Evolutionary conservation across 2,888 invertebrate species (phyloP), one percentile per base, ranked within the genome.

Genomic region (Galerucella nymphaeae): DNA sequence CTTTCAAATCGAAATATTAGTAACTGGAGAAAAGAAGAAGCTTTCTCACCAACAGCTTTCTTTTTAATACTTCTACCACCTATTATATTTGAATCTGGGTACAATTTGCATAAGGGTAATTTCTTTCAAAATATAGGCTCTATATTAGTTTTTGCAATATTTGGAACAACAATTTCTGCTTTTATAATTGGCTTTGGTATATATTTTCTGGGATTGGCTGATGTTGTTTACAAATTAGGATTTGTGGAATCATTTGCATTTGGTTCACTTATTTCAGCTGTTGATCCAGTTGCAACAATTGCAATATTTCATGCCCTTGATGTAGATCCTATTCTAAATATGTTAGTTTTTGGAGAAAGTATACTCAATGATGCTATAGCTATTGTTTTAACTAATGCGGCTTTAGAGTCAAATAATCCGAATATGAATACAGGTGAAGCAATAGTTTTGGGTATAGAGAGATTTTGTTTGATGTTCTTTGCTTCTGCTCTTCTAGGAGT

Each of bases 201-300:
- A 78, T 99, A 98, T 86, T 89, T 99, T 48, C 87, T 99, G 62
- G 99, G 99, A 1, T 88, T 97, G 85, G 98, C 95, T 0, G 92
- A 94, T 83, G 94, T 96, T 10, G 97, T 97, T 0, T 99, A 98
- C 85, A 92, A 92, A 85, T 89, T 99, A 72, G 94, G 94, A 85
- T 96, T 98, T 87, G 94, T 98, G 9, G 98, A 99, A 87, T 98
- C 98, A 70, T 99, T 99, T 89, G 99, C 99, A 1, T 99, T 99
- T 88, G 99, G 99, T 9, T 97, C 98, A 0, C 88, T 98, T 74
- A 98, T 99, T 85, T 99, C 98, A 2, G 99, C 99, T 38, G 99
- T 99, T 5, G 99, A 99, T 88, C 99, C 99, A 0, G 99, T 99
- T 0, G 99, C 99, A 5, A 99, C 99, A 0, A 94, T 99, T 41